These are phyloP conservation scores for Crocidura indochinensis DNA, from an alignment of 2,797 vertebrate genomes.

Conservation along the genomic window DNA sequence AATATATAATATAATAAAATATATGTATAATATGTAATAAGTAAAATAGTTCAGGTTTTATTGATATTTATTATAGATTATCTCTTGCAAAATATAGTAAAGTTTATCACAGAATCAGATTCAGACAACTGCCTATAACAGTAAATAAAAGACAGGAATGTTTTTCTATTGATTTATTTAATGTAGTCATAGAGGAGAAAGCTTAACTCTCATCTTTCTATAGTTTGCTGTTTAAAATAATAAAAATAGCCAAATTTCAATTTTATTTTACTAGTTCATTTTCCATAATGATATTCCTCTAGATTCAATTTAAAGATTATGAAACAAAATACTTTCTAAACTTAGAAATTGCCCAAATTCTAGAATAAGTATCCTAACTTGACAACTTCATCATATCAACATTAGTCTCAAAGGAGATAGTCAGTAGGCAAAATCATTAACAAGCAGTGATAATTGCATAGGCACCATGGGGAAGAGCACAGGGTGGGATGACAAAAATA, in stretches of 20 bases:
- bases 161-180: constrained; percentile 72
- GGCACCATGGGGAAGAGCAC: too few species aligned
- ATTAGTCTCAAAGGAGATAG: background rate
- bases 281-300: background rate
- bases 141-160: constrained; percentile 13
- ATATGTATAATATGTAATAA: constrained; percentile 15
- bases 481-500: too few species aligned
- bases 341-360: background rate
- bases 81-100: constrained; percentile 60
- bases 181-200: constrained; percentile 33
- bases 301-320: background rate
- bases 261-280: background rate
- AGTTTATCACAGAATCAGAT: constrained; percentile 54
- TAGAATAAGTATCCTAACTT: background rate
- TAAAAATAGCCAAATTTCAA: background rate
- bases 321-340: constrained; percentile 1
- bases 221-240: constrained; percentile 59
- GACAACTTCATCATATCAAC: background rate
- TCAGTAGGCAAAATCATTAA: background rate
- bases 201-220: constrained; percentile 42
- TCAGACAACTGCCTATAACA: constrained; percentile 23
- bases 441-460: background rate
- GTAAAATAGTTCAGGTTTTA: constrained; percentile 17
- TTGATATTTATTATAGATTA: constrained; percentile 35
- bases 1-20: background rate